Evolutionary conservation across 92 coral and sea anemone genomes (phyloP), one percentile per base, ranked within the genome.

Genomic region (Anthopleura xanthogrammica): DNA sequence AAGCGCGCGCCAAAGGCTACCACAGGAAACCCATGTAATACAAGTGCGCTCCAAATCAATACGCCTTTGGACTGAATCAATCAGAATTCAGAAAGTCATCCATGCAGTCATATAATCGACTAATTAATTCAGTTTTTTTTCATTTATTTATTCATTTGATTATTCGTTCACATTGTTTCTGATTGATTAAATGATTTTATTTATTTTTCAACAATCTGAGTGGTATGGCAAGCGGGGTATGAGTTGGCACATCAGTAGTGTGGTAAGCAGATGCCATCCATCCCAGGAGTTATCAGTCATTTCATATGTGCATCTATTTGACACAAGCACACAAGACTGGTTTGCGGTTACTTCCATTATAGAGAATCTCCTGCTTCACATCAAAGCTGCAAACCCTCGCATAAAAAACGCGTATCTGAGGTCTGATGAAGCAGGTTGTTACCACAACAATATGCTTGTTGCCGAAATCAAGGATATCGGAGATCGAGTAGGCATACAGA

Each of bases 401-500:
- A 80, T 93, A 65, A 23, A 23, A 9, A 23, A n/a, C 20, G 72
- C 72, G 29, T 23, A 41, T 29, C 72, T 56, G 10, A 87, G 91
- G 76, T 92, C 95, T 1, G 95, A 92, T 75, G 94, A 90, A 58
- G 97, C 94, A 2, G 90, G 97, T 39, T 93, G 93, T 54, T 93
- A 90, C 68, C 94, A 88, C 77, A 93, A 86, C 73, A 93, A 83
- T 87, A 80, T 79, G 77, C 78, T 90, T 85, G 80, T 90, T 75
- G 86, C 89, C 46, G 90, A 92, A 50, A 82, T 82, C 19, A 85
- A 83, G 55, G 97, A 93, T 77, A 83, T 93, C 54, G 92, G 86
- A 60, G 77, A 71, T 22, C 77, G 90, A 82, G 89, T 80, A 77
- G 93, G 90, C 66, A 76, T 88, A 81, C 5, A 75, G 52, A 90